Conservation (phyloP, 1,140 invertebrate species). For the Euwallacea similis region DNA sequence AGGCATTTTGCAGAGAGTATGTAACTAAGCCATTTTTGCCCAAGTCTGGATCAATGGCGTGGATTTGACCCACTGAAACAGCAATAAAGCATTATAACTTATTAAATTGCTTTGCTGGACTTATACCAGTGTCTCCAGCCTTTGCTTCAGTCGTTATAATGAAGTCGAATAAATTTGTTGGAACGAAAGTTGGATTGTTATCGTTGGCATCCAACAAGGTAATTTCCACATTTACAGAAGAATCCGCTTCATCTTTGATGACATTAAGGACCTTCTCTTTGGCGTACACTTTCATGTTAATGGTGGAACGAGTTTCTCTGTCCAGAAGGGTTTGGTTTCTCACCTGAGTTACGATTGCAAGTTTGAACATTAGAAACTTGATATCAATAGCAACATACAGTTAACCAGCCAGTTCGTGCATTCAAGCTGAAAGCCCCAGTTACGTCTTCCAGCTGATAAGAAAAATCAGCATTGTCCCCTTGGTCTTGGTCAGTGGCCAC, state of each 20-base stretch:
- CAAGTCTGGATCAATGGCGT: slow-evolving; percentile 79
- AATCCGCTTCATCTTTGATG: slow-evolving; percentile 56
- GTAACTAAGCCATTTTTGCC: slow-evolving; percentile 77
- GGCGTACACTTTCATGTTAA: slow-evolving; percentile 74
- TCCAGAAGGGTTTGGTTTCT: slow-evolving; percentile 70
- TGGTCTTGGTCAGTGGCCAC: slow-evolving; percentile 77
- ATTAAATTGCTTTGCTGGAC: background rate
- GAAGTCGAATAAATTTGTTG: slow-evolving; percentile 80
- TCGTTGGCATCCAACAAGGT: slow-evolving; percentile 84
- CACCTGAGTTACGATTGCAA: slow-evolving; percentile 40
- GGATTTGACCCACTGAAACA: slow-evolving; percentile 68
- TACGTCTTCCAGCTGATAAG: slow-evolving; percentile 74
- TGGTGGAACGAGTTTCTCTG: slow-evolving; percentile 69
- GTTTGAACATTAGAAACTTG: background rate
- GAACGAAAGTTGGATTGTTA: slow-evolving; percentile 82
- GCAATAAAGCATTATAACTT: background rate
- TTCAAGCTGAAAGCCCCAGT: slow-evolving; percentile 79
- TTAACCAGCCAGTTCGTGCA: slow-evolving; percentile 78
- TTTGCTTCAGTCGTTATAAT: slow-evolving; percentile 68
- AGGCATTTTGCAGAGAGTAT: slow-evolving; percentile 74
- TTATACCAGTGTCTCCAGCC: slow-evolving; percentile 56
- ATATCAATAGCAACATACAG: slow-evolving; percentile 60
- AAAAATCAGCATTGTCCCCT: slow-evolving; percentile 82
- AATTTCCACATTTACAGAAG: slow-evolving; percentile 73
- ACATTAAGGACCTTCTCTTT: slow-evolving; percentile 72